Evolutionary conservation across 2,888 invertebrate genomes (phyloP).

Genomic region (Rhorus exstirpatorius): DNA sequence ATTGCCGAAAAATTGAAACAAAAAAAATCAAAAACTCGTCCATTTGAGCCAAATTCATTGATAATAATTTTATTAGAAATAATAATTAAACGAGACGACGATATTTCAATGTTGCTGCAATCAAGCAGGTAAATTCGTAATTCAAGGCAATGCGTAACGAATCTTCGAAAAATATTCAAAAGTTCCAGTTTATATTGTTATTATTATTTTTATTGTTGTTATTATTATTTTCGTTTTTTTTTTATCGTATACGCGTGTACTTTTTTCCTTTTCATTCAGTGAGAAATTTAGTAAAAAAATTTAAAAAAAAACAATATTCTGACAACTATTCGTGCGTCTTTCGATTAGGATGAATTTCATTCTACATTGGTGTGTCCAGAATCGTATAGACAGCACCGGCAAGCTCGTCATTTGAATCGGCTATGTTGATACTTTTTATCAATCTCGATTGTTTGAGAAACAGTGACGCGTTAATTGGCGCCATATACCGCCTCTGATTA

Average conservation of each 20-base stretch:
- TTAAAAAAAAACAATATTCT: too few species aligned
- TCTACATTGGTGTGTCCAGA: conserved; percentile 74
- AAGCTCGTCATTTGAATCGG: conserved; percentile 75
- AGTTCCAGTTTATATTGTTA: too few species aligned
- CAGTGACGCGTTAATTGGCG: conserved; percentile 76
- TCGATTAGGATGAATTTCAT: too few species aligned
- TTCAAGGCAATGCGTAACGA: background rate
- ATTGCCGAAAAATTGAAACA: too few species aligned
- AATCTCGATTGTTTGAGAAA: conserved; percentile 81
- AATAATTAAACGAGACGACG: too few species aligned
- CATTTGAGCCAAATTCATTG: too few species aligned
- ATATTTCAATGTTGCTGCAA: background rate
- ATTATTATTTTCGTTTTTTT: too few species aligned
- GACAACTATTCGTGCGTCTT: too few species aligned
- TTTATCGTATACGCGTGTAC: too few species aligned
- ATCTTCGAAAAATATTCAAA: background rate
- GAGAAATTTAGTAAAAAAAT: background rate
- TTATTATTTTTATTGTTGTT: too few species aligned
- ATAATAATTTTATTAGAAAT: too few species aligned
- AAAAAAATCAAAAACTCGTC: too few species aligned
- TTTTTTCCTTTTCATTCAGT: background rate
- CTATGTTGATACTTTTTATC: conserved; percentile 77
- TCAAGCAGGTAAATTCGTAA: conserved; percentile 4
- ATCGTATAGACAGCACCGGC: conserved; percentile 74
- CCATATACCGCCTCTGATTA: conserved; percentile 80